phyloP scores from a whole-genome alignment of 1,140 invertebrate species.

The Hylaeus volcanicus region DNA sequence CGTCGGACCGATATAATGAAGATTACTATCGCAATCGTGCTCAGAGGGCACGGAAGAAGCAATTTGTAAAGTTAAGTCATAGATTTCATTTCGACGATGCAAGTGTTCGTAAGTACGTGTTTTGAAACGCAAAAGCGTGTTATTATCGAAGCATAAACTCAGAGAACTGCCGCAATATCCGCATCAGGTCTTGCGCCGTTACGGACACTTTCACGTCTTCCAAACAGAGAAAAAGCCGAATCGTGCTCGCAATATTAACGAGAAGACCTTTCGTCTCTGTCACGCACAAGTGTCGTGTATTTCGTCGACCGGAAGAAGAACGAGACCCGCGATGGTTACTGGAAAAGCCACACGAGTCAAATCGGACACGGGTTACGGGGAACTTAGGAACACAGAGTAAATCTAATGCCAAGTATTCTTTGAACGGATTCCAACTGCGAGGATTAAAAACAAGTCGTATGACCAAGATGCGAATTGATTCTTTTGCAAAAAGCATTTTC shows the following conservation, averaged over 20 bases:
- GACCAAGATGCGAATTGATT: no score
- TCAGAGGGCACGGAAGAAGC: neutral
- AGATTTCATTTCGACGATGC: no score
- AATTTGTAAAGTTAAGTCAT: neutral
- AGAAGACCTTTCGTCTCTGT: slow-evolving; percentile 6
- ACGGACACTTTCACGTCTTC: neutral
- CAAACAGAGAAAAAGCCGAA: neutral
- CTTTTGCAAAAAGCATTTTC: no score
- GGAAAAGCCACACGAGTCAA: neutral
- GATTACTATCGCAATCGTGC: neutral
- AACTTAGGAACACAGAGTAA: no score
- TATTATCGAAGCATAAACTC: neutral
- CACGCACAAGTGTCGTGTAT: neutral
- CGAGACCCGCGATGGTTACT: neutral
- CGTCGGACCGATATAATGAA: no score
- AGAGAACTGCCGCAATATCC: slow-evolving; percentile 3
- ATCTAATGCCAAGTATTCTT: neutral
- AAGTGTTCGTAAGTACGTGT: neutral
- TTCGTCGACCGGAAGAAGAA: neutral
- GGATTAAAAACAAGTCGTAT: no score
- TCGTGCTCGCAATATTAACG: neutral
- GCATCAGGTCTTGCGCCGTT: slow-evolving; percentile 6
- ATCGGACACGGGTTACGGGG: no score
- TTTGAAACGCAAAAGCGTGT: neutral
- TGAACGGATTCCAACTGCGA: neutral